Percentiles rank a stretch among this genome's conserved stretches.
phyloP scores from a whole-genome alignment of 2,113 vertebrate genomes.

The Monopterus albus region DNA sequence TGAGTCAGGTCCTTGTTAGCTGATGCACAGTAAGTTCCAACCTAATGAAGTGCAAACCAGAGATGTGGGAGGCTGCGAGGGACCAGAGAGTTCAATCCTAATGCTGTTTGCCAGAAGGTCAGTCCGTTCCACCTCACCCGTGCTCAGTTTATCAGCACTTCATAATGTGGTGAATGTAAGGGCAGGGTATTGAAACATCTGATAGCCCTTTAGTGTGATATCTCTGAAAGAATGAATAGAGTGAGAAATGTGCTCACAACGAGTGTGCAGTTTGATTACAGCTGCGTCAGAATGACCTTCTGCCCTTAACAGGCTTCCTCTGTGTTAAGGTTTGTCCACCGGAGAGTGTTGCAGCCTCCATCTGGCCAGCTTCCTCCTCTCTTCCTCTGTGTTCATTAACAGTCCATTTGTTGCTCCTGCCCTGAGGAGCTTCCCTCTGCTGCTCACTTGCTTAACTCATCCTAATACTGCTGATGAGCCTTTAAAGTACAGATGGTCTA shows the following conservation, averaged over 20 bases:
- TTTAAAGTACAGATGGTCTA: constrained; percentile 63
- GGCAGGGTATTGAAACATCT: constrained; percentile 53
- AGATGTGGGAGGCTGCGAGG: constrained; percentile 53
- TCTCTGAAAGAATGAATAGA: constrained; percentile 14
- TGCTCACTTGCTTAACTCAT: constrained; percentile 46
- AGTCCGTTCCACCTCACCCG: constrained; percentile 60
- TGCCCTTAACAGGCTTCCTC: constrained; percentile 6
- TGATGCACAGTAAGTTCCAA: constrained; percentile 64
- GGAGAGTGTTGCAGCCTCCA: constrained; percentile 26
- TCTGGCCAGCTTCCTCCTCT: constrained; percentile 25
- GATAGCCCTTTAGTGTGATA: constrained; percentile 31
- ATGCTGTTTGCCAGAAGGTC: constrained; percentile 77
- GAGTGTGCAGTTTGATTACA: constrained; percentile 1
- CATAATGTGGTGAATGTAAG: constrained; percentile 47
- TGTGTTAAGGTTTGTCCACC: constrained; percentile 37
- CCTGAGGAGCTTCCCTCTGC: constrained; percentile 41
- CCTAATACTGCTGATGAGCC: constrained; percentile 60
- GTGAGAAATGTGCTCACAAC: constrained; percentile 12
- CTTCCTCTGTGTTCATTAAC: constrained; percentile 45
- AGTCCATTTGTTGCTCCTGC: constrained; percentile 58
- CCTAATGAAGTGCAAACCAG: constrained; percentile 78
- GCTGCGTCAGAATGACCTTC: constrained; percentile 15
- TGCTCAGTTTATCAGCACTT: constrained; percentile 71
- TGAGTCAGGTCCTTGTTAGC: constrained; percentile 71
- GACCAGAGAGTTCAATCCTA: constrained; percentile 72